phyloP scores from a whole-genome alignment of 2,113 vertebrate species.

The Callipepla californica region DNA sequence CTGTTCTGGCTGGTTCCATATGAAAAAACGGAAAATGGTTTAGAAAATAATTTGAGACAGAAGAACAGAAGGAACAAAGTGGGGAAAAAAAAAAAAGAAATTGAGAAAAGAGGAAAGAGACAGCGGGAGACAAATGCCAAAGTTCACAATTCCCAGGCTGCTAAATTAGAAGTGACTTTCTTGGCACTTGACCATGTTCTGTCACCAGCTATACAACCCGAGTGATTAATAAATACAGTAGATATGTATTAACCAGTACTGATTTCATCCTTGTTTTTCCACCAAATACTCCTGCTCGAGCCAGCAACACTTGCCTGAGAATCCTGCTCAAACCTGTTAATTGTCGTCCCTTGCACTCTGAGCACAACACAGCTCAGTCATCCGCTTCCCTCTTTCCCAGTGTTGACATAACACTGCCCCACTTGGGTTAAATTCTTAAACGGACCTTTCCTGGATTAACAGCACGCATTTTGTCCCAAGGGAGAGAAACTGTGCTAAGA shows the following conservation, averaged over 20 bases:
- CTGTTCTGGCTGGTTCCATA: not conserved
- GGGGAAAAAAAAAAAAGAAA: not conserved
- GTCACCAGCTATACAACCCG: constrained; percentile 65
- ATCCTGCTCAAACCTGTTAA: constrained; percentile 68
- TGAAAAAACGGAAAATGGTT: not conserved
- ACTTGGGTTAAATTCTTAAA: constrained; percentile 68
- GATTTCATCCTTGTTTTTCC: constrained; percentile 50
- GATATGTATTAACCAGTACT: constrained; percentile 58
- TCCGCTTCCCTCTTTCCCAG: not conserved
- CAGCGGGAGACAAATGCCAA: constrained; percentile 54
- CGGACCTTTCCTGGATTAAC: constrained; percentile 66
- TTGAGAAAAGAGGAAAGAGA: constrained; percentile 33
- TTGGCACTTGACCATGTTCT: constrained; percentile 63
- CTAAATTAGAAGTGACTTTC: constrained; percentile 69
- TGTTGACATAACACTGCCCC: constrained; percentile 44
- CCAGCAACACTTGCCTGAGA: not conserved
- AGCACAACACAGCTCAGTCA: constrained; percentile 16
- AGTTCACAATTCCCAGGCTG: constrained; percentile 47
- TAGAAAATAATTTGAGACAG: constrained; percentile 28
- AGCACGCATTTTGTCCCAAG: constrained; percentile 66
- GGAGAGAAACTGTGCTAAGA: constrained; percentile 64
- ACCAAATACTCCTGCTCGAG: constrained; percentile 27
- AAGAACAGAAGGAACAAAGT: constrained; percentile 1
- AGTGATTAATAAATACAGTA: constrained; percentile 60
- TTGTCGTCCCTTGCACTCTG: not conserved